Conservation (phyloP, 2,888 invertebrate genomes). For the Apamea sordens region DNA sequence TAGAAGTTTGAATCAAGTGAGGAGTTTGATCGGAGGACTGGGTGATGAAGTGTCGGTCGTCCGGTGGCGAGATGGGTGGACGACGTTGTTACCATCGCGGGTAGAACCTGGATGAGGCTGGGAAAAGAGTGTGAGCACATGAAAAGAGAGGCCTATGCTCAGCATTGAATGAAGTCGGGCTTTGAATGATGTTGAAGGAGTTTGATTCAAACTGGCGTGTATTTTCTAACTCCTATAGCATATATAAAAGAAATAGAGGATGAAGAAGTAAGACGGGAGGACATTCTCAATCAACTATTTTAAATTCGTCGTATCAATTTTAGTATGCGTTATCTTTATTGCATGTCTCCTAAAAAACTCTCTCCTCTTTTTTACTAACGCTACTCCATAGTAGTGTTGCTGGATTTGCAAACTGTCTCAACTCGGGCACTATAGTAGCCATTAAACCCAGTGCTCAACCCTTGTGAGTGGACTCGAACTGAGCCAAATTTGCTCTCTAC, state of each 20-base stretch:
- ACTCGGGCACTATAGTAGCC: neutral
- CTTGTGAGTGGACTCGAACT: neutral
- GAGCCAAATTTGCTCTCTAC: conserved; percentile 14
- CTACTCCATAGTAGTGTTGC: too few species aligned
- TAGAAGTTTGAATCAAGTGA: neutral
- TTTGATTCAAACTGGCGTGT: neutral
- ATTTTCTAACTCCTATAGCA: neutral
- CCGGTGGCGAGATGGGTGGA: neutral
- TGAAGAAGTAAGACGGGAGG: neutral
- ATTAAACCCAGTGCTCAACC: conserved; percentile 20
- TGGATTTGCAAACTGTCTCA: conserved; percentile 17
- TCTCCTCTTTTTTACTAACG: neutral
- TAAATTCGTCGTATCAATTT: neutral
- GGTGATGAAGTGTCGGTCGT: too few species aligned
- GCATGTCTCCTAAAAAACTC: neutral
- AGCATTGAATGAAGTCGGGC: neutral
- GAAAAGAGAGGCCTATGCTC: neutral
- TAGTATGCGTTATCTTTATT: neutral
- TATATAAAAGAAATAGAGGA: neutral
- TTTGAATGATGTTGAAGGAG: neutral
- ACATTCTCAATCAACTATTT: neutral
- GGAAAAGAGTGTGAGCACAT: neutral
- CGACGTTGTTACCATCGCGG: too few species aligned
- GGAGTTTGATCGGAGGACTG: neutral
- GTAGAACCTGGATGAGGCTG: too few species aligned